Evolutionary conservation across 2,888 invertebrate genomes (phyloP).

Genomic region (Shargacucullia verbasci): DNA sequence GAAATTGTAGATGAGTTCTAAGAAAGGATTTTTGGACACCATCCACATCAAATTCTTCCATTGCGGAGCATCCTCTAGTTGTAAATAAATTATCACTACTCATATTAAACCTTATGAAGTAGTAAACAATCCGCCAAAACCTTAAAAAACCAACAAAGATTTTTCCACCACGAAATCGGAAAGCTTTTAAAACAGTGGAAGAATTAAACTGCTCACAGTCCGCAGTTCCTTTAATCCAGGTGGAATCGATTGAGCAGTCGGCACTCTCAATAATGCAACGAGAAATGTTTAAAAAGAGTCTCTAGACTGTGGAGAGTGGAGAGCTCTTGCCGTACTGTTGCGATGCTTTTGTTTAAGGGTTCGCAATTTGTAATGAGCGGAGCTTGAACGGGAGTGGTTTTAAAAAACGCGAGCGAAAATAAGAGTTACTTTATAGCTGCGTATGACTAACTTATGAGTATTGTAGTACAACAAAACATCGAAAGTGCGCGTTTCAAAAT

Average conservation of each 20-base stretch:
- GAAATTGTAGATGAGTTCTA: too few species aligned
- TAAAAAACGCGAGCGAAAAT: too few species aligned
- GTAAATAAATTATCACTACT: too few species aligned
- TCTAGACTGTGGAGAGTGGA: slow-evolving; percentile 59
- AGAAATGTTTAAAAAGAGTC: slow-evolving; percentile 74
- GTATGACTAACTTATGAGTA: too few species aligned
- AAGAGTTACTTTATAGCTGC: too few species aligned
- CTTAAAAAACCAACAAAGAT: slow-evolving; percentile 35
- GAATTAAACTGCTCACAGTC: slow-evolving; percentile 52
- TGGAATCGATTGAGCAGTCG: slow-evolving; percentile 67
- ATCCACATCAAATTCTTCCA: too few species aligned
- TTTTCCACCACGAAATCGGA: slow-evolving; percentile 29
- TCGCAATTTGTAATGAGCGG: slow-evolving; percentile 10
- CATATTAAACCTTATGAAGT: too few species aligned
- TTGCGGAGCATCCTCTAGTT: too few species aligned
- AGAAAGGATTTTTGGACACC: too few species aligned
- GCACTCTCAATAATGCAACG: slow-evolving; percentile 63
- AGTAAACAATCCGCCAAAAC: not conserved
- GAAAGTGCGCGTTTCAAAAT: too few species aligned
- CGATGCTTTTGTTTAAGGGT: slow-evolving; percentile 62
- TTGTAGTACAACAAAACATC: too few species aligned
- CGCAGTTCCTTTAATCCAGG: slow-evolving; percentile 56
- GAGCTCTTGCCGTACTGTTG: slow-evolving; percentile 56
- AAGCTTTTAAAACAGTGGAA: slow-evolving; percentile 53
- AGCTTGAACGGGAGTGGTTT: too few species aligned